A percentile compares a stretch with the other conserved stretches of the same genome.
Conservation (phyloP, 2,113 vertebrate genomes). For the Hippocampus zosterae region DNA sequence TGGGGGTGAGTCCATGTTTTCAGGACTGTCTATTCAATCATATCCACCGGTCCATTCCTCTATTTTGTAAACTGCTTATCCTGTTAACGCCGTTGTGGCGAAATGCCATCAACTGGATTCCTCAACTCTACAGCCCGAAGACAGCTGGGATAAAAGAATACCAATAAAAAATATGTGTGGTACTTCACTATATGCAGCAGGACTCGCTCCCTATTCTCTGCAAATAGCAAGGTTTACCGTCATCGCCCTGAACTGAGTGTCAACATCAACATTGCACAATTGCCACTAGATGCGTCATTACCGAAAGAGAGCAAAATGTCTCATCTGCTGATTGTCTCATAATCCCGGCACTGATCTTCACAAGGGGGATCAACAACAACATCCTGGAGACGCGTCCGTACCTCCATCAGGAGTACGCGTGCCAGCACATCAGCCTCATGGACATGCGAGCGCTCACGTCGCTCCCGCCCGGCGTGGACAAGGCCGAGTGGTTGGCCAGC, state of each 20-base stretch:
- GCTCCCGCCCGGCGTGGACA: constrained; percentile 69
- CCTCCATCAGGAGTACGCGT: constrained; percentile 62
- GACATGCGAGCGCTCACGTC: constrained; percentile 57
- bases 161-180: no score
- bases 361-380: constrained; percentile 74
- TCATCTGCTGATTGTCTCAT: constrained; percentile 50
- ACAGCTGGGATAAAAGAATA: no score
- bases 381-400: constrained; percentile 69
- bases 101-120: no score
- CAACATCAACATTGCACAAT: constrained; percentile 36
- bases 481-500: constrained; percentile 74
- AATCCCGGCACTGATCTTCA: constrained; percentile 32
- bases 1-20: no score
- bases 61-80: no score
- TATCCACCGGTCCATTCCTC: no score
- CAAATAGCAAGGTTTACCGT: no score
- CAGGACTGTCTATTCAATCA: no score
- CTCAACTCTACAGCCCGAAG: no score
- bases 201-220: no score
- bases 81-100: no score
- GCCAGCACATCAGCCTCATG: constrained; percentile 57
- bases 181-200: no score
- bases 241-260: constrained; percentile 23
- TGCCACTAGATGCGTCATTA: constrained; percentile 18
- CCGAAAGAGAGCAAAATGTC: constrained; percentile 12